A percentile compares a stretch with the other conserved stretches of the same genome.
Conservation (phyloP, 2,797 vertebrate genomes). For the Microtus obscurus region DNA sequence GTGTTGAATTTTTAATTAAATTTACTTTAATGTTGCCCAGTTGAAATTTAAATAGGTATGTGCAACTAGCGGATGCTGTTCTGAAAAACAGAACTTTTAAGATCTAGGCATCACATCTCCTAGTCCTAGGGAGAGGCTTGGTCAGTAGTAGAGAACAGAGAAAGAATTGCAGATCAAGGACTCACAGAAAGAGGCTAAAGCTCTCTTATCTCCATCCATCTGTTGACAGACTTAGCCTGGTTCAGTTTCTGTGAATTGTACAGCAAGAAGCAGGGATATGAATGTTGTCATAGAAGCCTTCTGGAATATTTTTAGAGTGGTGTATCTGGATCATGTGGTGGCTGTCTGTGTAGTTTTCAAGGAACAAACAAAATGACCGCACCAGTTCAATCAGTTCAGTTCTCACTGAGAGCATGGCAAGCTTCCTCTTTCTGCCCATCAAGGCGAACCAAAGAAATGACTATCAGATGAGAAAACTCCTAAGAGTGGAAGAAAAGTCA, state of each 20-base stretch:
- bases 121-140: not conserved
- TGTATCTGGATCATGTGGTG: not conserved
- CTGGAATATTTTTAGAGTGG: not conserved
- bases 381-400: not conserved
- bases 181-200: not conserved
- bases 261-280: not conserved
- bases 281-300: not conserved
- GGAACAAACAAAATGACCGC: no score
- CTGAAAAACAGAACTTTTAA: not conserved
- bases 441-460: not conserved
- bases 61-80: not conserved
- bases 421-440: not conserved
- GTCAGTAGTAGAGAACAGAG: not conserved
- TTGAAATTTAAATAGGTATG: slow-evolving; percentile 25
- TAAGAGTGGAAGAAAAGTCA: not conserved
- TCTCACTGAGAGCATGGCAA: not conserved
- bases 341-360: not conserved
- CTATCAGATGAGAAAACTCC: not conserved
- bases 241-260: not conserved
- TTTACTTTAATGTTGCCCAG: slow-evolving; percentile 28
- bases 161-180: no score
- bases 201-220: not conserved
- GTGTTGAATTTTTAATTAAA: slow-evolving; percentile 9
- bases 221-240: not conserved
- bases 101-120: not conserved